These are phyloP conservation scores for Philonicus albiceps DNA, from an alignment of 2,888 invertebrate species.

Conservation along the genomic window DNA sequence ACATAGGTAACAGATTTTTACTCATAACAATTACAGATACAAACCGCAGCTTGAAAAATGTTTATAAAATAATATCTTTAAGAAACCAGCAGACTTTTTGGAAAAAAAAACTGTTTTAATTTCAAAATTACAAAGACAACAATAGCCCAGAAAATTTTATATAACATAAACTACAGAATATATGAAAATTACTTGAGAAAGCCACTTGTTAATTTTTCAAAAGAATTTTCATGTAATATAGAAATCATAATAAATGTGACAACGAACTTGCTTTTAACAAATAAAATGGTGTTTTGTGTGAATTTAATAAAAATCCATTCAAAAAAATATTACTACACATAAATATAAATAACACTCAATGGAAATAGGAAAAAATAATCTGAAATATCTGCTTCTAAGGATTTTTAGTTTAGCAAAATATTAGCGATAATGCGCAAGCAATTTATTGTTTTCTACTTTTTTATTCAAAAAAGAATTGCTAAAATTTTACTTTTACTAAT, in stretches of 20 bases:
- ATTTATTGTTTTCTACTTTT: too few relatives aligned
- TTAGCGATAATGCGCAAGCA: neutral
- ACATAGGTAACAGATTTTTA: slow-evolving; percentile 14
- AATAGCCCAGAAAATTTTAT: neutral
- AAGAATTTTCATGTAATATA: neutral
- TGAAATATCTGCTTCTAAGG: neutral
- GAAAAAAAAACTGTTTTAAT: neutral
- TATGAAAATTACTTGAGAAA: neutral
- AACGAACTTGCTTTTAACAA: neutral
- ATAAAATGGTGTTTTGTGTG: neutral
- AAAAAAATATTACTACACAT: neutral
- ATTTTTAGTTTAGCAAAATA: neutral
- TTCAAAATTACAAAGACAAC: slow-evolving; percentile 1
- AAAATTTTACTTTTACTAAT: neutral
- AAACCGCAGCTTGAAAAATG: neutral
- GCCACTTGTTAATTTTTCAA: neutral
- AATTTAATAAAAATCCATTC: neutral
- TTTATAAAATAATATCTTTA: neutral
- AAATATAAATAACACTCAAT: neutral
- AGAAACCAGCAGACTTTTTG: neutral
- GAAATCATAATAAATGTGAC: neutral
- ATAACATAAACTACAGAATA: neutral
- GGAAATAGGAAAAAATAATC: neutral
- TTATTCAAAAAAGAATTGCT: neutral
- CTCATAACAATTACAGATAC: neutral